Evolutionary conservation across 2,888 invertebrate genomes (phyloP).

Genomic region (Bellardia bayeri): DNA sequence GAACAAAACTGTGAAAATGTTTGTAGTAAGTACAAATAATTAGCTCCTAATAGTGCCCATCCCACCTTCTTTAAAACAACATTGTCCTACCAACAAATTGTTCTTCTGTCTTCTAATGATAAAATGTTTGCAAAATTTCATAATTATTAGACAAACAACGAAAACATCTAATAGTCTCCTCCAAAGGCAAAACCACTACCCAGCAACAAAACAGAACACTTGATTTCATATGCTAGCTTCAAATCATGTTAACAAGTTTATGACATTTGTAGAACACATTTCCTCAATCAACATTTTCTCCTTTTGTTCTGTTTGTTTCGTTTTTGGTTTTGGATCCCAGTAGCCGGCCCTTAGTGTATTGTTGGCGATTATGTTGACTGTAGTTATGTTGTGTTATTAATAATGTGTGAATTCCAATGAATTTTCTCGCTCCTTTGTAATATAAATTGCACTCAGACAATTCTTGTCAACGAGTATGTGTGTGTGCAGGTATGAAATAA

Average conservation of each 20-base stretch:
- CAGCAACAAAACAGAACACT: constrained; percentile 1
- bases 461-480: constrained; percentile 43
- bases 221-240: constrained; percentile 13
- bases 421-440: constrained; percentile 42
- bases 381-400: constrained; percentile 47
- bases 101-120: not conserved
- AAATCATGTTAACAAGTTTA: constrained; percentile 58
- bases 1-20: not conserved
- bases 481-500: constrained; percentile 17
- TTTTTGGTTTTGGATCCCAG: not conserved
- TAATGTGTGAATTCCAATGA: constrained; percentile 66
- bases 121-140: constrained; percentile 42
- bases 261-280: constrained; percentile 71
- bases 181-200: not conserved
- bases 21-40: too few relatives aligned
- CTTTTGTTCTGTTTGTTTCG: not conserved
- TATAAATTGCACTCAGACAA: constrained; percentile 43
- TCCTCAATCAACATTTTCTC: not conserved
- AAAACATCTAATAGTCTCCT: not conserved
- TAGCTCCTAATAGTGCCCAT: constrained; percentile 24
- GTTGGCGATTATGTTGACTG: constrained; percentile 8
- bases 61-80: not conserved
- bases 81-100: not conserved
- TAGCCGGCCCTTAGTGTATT: constrained; percentile 58
- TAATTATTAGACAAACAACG: constrained; percentile 32